These are phyloP conservation scores for Sandelia bainsii DNA, from an alignment of 2,797 vertebrate genomes.

Conservation along the genomic window DNA sequence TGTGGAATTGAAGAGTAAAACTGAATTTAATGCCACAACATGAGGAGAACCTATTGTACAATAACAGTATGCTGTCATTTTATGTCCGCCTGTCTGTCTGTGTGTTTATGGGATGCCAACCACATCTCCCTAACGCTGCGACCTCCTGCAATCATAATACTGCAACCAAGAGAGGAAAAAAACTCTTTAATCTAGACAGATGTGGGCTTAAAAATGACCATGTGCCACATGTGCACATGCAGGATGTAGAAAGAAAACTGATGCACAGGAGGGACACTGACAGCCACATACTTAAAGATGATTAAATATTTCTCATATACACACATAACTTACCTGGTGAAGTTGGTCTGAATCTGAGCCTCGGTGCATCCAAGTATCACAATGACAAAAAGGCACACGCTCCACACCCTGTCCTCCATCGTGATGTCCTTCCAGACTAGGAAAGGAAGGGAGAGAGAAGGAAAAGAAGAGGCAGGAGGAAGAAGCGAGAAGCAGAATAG, in stretches of 20 bases:
- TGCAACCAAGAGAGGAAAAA: conserved; percentile 18
- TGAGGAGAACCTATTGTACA: not conserved
- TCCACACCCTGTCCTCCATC: conserved; percentile 82
- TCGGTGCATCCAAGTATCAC: conserved; percentile 62
- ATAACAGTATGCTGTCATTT: conserved; percentile 43
- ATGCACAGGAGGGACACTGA: conserved; percentile 31
- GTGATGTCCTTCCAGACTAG: conserved; percentile 64
- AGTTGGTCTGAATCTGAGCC: conserved; percentile 70
- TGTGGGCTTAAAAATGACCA: conserved; percentile 18
- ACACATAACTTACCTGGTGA: conserved; percentile 64
- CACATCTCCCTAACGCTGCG: conserved; percentile 50
- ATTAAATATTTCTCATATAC: not conserved
- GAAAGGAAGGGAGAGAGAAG: conserved; percentile 43
- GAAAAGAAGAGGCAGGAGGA: conserved; percentile 31
- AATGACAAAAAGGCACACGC: conserved; percentile 59
- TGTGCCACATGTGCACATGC: conserved; percentile 64
- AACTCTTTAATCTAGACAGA: conserved; percentile 22
- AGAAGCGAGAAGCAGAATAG: conserved; percentile 44
- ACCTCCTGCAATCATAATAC: conserved; percentile 48
- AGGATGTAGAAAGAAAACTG: conserved; percentile 4
- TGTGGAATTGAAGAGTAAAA: not conserved
- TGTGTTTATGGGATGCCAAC: conserved; percentile 59
- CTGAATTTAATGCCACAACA: not conserved
- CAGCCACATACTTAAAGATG: not conserved
- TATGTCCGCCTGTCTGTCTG: conserved; percentile 24